Evolutionary conservation across 2,113 vertebrate genomes (phyloP), one percentile per base, ranked within the genome.

Genomic region (Paramisgurnus dabryanus): DNA sequence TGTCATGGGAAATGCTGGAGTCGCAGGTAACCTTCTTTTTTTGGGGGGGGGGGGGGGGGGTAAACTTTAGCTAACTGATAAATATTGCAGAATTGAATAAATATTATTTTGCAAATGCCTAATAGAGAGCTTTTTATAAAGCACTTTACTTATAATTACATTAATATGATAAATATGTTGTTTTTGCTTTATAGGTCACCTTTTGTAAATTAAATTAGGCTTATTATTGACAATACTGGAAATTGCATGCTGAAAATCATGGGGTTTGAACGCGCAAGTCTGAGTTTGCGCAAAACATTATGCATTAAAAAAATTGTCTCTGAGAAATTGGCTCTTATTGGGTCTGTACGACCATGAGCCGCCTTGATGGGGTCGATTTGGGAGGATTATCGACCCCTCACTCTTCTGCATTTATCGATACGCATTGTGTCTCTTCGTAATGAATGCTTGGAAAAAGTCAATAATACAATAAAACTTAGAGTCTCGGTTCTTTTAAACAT

Each of bases 1-100:
- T 90, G 87, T 93, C 82, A 92, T 92, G 90, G 94, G 91, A 89
- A 90, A 93, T 91, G 91, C 85, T 86, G 95, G 92, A 86, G 87
- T 87, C 77, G 86, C 93, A 95, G 95, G 95, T 96, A 95, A 95
- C 92, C 69, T 73, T 39, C 57, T 71, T 34, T 43, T 10, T 34
- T 22, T 22, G 0, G 22, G 22, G 22, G 22, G 22, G 22, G 22
- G 22, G 22, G 22, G 22, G 27, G 27, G 27, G 27, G 9, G 9
- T 1, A 73, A 84, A 84, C 67, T 78, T 78, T 73, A 27, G 27
- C 47, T n/a, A 41, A 43, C 34, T 63, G 57, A 61, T 40, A 27
- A 39, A 17, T 17, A 27, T 18, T 43, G 18, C 5, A 8, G 55
- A 8, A 72, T 12, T 4, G 34, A 49, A 5, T 9, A 4, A 11